Conservation (phyloP, 2,888 invertebrate species). For the Nymphalis polychloros region DNA sequence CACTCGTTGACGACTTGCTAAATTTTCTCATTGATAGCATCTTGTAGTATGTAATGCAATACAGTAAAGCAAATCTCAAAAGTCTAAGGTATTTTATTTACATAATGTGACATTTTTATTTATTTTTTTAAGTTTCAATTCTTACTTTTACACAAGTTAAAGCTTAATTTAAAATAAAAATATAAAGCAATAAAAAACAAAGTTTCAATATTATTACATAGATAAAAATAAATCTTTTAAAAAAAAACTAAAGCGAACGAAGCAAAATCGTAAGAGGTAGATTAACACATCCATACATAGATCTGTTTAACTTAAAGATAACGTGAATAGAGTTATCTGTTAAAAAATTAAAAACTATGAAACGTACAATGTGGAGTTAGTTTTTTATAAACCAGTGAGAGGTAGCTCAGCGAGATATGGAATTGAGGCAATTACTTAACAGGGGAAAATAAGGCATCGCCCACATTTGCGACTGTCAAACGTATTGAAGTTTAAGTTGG, state of each 20-base stretch:
- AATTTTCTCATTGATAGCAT: no score
- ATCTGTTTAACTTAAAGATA: constrained; percentile 31
- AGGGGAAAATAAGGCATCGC: constrained; percentile 26
- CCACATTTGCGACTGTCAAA: not conserved
- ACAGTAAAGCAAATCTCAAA: no score
- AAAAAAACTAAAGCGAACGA: not conserved
- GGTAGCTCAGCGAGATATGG: constrained; percentile 37
- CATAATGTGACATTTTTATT: no score
- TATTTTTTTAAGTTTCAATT: no score
- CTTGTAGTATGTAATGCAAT: no score
- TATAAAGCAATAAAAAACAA: no score
- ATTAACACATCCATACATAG: constrained; percentile 15
- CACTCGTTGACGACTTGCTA: no score
- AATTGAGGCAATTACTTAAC: constrained; percentile 43
- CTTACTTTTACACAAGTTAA: no score
- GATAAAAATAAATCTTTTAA: not conserved
- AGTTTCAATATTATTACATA: no score
- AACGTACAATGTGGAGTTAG: constrained; percentile 38
- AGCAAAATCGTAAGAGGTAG: not conserved
- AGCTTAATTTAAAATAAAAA: no score
- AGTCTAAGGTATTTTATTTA: no score
- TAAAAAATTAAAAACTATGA: constrained; percentile 41
- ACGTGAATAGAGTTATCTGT: constrained; percentile 34
- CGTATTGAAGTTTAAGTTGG: not conserved
- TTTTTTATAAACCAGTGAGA: constrained; percentile 36